phyloP scores from a whole-genome alignment of 2,797 vertebrate species.

The Pangasius macronema region DNA sequence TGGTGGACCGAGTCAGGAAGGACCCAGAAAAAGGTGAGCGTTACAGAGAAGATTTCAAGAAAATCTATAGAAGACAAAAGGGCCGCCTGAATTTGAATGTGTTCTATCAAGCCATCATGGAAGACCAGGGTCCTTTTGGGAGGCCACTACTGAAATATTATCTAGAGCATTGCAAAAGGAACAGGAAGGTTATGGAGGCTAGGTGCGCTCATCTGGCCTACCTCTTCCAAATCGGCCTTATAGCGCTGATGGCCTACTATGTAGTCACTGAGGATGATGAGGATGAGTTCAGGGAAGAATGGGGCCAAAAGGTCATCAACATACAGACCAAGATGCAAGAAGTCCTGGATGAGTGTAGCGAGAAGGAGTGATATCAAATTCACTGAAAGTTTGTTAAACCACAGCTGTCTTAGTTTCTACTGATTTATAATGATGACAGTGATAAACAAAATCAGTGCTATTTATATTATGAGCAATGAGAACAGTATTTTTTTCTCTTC shows the following conservation, averaged over 20 bases:
- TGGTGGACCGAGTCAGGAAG: slow-evolving; percentile 69
- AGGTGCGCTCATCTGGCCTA: slow-evolving; percentile 73
- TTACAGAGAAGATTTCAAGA: slow-evolving; percentile 68
- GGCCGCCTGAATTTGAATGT: slow-evolving; percentile 69
- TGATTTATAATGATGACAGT: slow-evolving; percentile 14
- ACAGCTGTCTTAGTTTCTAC: slow-evolving; percentile 11
- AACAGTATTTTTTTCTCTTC: slow-evolving; percentile 28
- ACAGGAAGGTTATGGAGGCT: slow-evolving; percentile 73
- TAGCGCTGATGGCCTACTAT: slow-evolving; percentile 77
- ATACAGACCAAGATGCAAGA: slow-evolving; percentile 75
- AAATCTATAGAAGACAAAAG: slow-evolving; percentile 70
- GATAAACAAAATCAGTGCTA: slow-evolving; percentile 21
- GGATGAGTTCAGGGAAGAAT: slow-evolving; percentile 71
- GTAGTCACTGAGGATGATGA: slow-evolving; percentile 74
- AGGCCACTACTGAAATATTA: slow-evolving; percentile 73
- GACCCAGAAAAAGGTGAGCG: slow-evolving; percentile 58
- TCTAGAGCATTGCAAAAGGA: slow-evolving; percentile 65
- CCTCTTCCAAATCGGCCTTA: slow-evolving; percentile 79
- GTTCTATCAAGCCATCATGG: slow-evolving; percentile 73
- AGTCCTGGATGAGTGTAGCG: slow-evolving; percentile 69
- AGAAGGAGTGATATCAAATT: slow-evolving; percentile 43
- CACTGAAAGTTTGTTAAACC: not conserved
- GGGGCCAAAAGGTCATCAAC: slow-evolving; percentile 67
- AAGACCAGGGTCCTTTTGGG: slow-evolving; percentile 61
- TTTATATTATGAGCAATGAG: slow-evolving; percentile 22